Percentiles rank a stretch among this genome's conserved stretches.
Evolutionary conservation across 2,888 invertebrate species (phyloP).

Genomic region (Ectobius pallidus): DNA sequence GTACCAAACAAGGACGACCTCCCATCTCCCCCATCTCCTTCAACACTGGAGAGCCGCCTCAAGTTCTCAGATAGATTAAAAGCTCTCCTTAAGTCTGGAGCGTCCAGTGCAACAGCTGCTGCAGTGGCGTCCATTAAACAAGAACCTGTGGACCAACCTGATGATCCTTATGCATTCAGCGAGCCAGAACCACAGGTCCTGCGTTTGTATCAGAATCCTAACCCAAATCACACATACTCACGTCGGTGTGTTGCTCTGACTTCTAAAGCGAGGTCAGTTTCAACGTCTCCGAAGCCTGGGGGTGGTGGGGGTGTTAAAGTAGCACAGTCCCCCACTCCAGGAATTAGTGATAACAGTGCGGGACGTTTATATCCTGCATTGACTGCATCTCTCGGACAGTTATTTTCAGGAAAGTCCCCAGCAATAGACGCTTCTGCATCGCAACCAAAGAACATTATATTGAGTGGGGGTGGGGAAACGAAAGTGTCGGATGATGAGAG

Average conservation of each 20-base stretch:
- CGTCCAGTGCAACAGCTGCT: neutral
- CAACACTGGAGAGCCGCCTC: slow-evolving; percentile 50
- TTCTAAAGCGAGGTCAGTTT: slow-evolving; percentile 22
- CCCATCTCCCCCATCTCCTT: slow-evolving; percentile 30
- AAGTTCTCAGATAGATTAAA: slow-evolving; percentile 58
- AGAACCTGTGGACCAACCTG: slow-evolving; percentile 48
- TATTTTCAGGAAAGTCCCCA: slow-evolving; percentile 15
- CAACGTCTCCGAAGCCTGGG: neutral
- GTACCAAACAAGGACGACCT: slow-evolving; percentile 38
- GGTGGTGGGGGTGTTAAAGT: slow-evolving; percentile 12
- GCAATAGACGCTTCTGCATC: slow-evolving; percentile 17
- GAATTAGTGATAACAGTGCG: slow-evolving; percentile 10
- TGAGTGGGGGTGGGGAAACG: slow-evolving; percentile 22
- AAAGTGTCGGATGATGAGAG: slow-evolving; percentile 41
- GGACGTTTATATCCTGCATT: slow-evolving; percentile 20
- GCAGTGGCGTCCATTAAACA: neutral
- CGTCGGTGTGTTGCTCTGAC: slow-evolving; percentile 30
- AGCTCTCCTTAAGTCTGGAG: slow-evolving; percentile 53
- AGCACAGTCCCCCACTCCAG: neutral
- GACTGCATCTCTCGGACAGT: slow-evolving; percentile 27
- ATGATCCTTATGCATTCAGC: slow-evolving; percentile 59
- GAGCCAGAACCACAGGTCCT: slow-evolving; percentile 52
- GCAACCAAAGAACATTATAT: slow-evolving; percentile 16
- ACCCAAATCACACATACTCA: slow-evolving; percentile 34
- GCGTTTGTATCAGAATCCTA: slow-evolving; percentile 38